Evolutionary conservation across 2,888 invertebrate species (phyloP).

Genomic region (Apodemia duryi): DNA sequence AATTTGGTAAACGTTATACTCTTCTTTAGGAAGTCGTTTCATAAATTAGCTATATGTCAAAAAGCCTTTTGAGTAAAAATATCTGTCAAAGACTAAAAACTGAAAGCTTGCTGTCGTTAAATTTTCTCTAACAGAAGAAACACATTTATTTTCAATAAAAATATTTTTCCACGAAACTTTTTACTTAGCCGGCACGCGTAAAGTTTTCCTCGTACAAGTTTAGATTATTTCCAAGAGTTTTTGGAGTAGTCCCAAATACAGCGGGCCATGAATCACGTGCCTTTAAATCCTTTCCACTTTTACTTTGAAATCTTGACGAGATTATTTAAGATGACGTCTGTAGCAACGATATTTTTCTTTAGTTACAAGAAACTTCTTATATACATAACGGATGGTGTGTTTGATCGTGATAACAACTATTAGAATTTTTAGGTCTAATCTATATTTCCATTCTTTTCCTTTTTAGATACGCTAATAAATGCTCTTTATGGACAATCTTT

Average conservation of each 20-base stretch:
- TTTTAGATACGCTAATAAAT: too few relatives aligned
- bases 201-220: conserved; percentile 43
- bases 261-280: conserved; percentile 29
- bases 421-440: too few relatives aligned
- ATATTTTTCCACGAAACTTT: conserved; percentile 19
- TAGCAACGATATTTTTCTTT: not conserved
- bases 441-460: too few relatives aligned
- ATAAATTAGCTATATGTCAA: too few relatives aligned
- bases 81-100: not conserved
- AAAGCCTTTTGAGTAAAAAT: too few relatives aligned
- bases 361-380: not conserved
- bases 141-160: conserved; percentile 15
- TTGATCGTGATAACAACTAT: not conserved
- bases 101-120: not conserved
- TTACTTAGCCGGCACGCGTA: conserved; percentile 21
- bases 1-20: too few relatives aligned
- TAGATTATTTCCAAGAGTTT: conserved; percentile 55
- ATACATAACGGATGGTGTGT: not conserved
- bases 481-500: too few relatives aligned
- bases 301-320: conserved; percentile 25
- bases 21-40: too few relatives aligned
- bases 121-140: not conserved
- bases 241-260: conserved; percentile 61
- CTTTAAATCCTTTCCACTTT: conserved; percentile 29
- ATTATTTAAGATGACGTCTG: conserved; percentile 18